These are phyloP conservation scores for Halichoerus grypus DNA, from an alignment of 2,113 vertebrate species.

Conservation along the genomic window DNA sequence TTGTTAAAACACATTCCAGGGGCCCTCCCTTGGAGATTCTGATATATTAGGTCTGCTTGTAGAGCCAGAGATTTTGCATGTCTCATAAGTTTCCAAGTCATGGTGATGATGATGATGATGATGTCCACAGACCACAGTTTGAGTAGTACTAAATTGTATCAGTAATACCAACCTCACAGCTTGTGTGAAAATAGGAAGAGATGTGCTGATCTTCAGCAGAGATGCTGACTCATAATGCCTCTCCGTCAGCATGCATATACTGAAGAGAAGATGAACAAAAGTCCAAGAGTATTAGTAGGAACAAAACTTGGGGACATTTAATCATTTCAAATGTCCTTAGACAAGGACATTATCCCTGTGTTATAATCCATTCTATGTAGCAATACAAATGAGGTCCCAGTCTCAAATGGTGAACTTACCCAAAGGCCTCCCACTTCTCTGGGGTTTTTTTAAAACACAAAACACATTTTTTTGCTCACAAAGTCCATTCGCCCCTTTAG, in stretches of 20 bases:
- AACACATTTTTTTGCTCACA: slow-evolving; percentile 7
- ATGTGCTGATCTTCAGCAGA: background rate
- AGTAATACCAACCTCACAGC: background rate
- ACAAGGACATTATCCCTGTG: background rate
- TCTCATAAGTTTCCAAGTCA: slow-evolving; percentile 27
- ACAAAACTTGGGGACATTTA: slow-evolving; percentile 37
- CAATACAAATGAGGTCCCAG: background rate
- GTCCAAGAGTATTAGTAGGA: background rate
- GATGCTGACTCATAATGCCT: background rate
- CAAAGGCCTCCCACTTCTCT: background rate
- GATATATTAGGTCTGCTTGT: background rate
- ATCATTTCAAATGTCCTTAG: background rate
- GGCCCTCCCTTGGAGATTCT: background rate
- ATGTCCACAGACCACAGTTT: background rate
- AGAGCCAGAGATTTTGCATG: background rate
- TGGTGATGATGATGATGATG: background rate
- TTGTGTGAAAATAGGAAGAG: background rate
- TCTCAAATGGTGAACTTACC: slow-evolving; percentile 5
- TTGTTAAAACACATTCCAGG: background rate
- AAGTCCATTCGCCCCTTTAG: background rate
- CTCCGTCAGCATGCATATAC: background rate
- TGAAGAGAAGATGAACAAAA: slow-evolving; percentile 22
- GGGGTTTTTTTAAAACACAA: background rate
- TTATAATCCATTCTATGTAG: background rate
- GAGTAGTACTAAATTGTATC: background rate